phyloP scores from a whole-genome alignment of 2,888 invertebrate species.

The Eupithecia vulgata region DNA sequence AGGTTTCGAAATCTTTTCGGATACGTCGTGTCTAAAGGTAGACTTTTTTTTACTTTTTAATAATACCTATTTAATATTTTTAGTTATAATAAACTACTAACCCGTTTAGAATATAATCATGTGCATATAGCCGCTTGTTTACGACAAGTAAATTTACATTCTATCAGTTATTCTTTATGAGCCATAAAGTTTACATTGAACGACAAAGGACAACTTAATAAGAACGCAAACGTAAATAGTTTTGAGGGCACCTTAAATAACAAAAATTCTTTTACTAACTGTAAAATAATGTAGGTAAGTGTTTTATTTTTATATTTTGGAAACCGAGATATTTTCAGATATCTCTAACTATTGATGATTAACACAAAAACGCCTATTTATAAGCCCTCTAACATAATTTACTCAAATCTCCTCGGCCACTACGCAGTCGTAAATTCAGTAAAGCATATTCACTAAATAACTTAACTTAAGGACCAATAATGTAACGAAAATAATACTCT shows the following conservation, averaged over 20 bases:
- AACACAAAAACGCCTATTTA: neutral
- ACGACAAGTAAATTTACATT: neutral
- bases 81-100: neutral
- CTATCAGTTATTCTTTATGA: neutral
- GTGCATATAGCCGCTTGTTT: neutral
- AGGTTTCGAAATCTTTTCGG: neutral
- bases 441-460: slow-evolving; percentile 29
- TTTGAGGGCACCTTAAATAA: neutral
- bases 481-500: slow-evolving; percentile 38
- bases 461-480: slow-evolving; percentile 46
- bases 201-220: neutral
- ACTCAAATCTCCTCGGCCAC: neutral
- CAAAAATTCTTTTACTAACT: neutral
- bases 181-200: neutral
- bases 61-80: neutral
- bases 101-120: neutral
- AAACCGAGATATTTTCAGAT: neutral
- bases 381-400: neutral
- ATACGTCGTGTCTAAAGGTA: neutral
- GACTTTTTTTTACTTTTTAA: slow-evolving; percentile 1
- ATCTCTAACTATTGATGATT: neutral
- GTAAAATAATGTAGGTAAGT: neutral
- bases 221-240: neutral
- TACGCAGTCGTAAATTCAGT: neutral
- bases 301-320: neutral